Evolutionary conservation across 1,140 invertebrate species (phyloP), one percentile per base, ranked within the genome.

Genomic region (Adelges cooleyi): DNA sequence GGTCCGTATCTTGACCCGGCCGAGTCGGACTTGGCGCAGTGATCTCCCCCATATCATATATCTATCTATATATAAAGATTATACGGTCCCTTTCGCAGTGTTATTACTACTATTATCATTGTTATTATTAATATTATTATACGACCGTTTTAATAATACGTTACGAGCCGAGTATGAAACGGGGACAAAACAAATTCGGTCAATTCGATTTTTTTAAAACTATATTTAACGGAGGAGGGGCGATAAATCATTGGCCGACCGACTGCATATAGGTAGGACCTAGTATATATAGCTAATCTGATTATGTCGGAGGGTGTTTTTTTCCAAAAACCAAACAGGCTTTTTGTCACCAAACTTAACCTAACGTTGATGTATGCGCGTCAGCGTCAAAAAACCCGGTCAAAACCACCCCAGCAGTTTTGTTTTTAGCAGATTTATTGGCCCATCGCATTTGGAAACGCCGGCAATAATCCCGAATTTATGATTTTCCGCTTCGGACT

Each of bases 221-320:
- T n/a, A n/a, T n/a, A n/a, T n/a, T n/a, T 3, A 10, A 25, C 18
- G 33, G 51, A 5, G 10, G 29, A 25, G 33, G 20, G 18, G 17
- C 53, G 54, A 59, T 59, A 59, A 59, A 59, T 59, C 54, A 59
- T 42, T 38, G 40, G 29, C 29, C 5, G 29, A 33, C 5, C 29
- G 5, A 11, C 11, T 33, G 11, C 5, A 6, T 33, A 11, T 33
- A 33, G 29, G 29, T 33, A 11, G 5, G 29, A n/a, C n/a, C n/a
- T n/a, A n/a, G n/a, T n/a, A n/a, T n/a, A n/a, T n/a, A n/a, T n/a
- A 54, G 20, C 36, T 59, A 59, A 59, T 59, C 54, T 59, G 54
- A 59, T 59, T 59, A 59, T 27, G 54, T 44, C 38, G 20, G 20
- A 36, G 52, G 52, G 52, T 54, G 29, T 36, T 29, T 40, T 23